Evolutionary conservation across 1,140 invertebrate genomes (phyloP), one percentile per base, ranked within the genome.

Genomic region (Drosophila punjabiensis): DNA sequence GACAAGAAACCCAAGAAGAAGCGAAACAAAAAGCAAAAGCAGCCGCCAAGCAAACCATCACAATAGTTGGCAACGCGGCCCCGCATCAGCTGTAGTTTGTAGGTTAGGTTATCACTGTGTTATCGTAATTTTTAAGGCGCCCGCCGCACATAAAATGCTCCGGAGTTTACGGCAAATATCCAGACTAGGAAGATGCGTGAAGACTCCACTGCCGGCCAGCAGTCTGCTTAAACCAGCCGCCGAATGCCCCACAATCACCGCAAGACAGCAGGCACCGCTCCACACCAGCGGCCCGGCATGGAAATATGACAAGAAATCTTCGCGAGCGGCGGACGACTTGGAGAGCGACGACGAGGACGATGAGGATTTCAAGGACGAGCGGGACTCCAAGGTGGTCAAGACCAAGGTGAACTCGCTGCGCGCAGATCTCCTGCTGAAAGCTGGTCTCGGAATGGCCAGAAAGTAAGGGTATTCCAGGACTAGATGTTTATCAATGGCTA

Each of bases 371-470:
- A 88, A 93, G 67, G 92, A 94, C 32, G 89, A 93, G 56, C 84
- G 93, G 76, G 94, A 95, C 68, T 94, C 94, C 30, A 96, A 96
- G 93, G 84, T 95, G 16, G 79, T 96, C 3, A 94, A 94, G 82
- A 92, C 94, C 35, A 95, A 91, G 69, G 93, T 96, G 18, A 94
- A 94, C 65, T 96, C 96, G 5, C 79, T 96, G 67, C 93, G 96
- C 67, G 93, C 95, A 5, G 96, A 97, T 94, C 82, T 92, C 1
- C 76, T 97, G 50, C 79, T 96, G 2, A 97, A 96, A 93, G 93
- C 94, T 58, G 95, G 94, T 14, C 90, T 96, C n/a, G 94, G 94
- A 47, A 94, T 96, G 60, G 94, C 96, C 32, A 95, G 96, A 90
- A 96, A 95, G 94, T 95, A 73, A 93, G 93, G 94, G 10, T 30